phyloP scores from a whole-genome alignment of 2,797 vertebrate species.

The Serranus cabrilla region DNA sequence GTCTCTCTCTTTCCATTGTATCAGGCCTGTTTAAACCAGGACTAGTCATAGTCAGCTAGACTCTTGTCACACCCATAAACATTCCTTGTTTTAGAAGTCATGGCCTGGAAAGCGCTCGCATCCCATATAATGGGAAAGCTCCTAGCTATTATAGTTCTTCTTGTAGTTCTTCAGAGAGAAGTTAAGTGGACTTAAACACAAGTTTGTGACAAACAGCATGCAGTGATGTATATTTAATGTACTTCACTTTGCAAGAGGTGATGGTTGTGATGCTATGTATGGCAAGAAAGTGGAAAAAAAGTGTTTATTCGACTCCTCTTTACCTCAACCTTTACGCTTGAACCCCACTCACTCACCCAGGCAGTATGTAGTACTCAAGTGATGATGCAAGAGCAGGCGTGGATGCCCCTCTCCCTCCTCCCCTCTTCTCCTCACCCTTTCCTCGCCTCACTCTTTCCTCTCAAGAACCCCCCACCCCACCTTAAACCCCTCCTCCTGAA shows the following conservation, averaged over 20 bases:
- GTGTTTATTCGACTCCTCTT: constrained; percentile 33
- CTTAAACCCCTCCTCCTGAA: constrained; percentile 59
- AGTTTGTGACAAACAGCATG: neutral
- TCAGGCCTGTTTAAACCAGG: constrained; percentile 45
- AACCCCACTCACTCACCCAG: constrained; percentile 12
- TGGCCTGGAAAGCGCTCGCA: constrained; percentile 43
- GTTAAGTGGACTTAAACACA: neutral
- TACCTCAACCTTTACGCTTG: constrained; percentile 23
- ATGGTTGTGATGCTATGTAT: neutral
- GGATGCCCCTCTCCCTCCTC: constrained; percentile 44
- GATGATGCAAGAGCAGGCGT: constrained; percentile 75
- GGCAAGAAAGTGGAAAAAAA: neutral
- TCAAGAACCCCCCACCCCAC: constrained; percentile 36
- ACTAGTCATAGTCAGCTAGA: constrained; percentile 50
- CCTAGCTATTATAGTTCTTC: constrained; percentile 15
- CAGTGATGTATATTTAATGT: neutral
- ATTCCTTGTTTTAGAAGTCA: constrained; percentile 69
- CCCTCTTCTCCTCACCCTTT: constrained; percentile 45
- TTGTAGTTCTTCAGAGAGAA: constrained; percentile 27
- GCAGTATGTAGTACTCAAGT: constrained; percentile 41
- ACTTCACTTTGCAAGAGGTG: neutral
- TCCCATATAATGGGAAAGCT: constrained; percentile 49
- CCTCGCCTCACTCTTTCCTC: constrained; percentile 72
- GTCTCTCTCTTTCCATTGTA: constrained; percentile 49
- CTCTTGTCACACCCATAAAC: constrained; percentile 64